These are phyloP conservation scores for Pedetes capensis DNA, from an alignment of 2,113 vertebrate genomes.

Conservation along the genomic window DNA sequence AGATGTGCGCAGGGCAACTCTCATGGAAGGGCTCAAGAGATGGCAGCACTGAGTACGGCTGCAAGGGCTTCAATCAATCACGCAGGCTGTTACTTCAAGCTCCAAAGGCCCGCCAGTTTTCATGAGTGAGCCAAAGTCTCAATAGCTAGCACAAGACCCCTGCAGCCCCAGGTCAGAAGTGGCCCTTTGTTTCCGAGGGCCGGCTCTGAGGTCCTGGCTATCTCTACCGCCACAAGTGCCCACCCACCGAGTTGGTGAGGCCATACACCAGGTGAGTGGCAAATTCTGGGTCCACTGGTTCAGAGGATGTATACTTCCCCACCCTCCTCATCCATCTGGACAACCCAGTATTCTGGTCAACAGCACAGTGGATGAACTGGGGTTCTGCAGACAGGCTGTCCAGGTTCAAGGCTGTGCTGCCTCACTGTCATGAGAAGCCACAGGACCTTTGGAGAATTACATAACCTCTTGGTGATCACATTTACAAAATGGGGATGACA, in stretches of 20 bases:
- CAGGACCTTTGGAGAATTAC: not conserved
- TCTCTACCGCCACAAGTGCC: not conserved
- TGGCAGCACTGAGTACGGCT: not conserved
- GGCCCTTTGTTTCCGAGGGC: not conserved
- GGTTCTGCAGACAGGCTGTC: not conserved
- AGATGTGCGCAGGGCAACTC: not conserved
- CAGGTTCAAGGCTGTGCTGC: not conserved
- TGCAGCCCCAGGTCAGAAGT: not conserved
- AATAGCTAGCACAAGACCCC: not conserved
- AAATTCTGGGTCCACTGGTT: not conserved
- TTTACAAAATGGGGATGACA: not conserved
- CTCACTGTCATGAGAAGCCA: not conserved
- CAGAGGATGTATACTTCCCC: not conserved
- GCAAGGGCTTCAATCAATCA: not conserved
- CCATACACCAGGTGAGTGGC: not conserved
- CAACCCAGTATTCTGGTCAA: not conserved
- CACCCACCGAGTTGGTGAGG: not conserved
- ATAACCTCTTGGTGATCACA: not conserved
- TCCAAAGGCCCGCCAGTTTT: not conserved
- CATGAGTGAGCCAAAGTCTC: not conserved
- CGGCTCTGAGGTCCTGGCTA: not conserved
- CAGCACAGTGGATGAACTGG: not conserved
- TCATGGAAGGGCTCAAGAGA: not conserved
- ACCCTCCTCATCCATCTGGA: not conserved
- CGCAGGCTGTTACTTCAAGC: not conserved